Evolutionary conservation across 2,888 invertebrate species (phyloP).

Genomic region (Pyrgus malvae): DNA sequence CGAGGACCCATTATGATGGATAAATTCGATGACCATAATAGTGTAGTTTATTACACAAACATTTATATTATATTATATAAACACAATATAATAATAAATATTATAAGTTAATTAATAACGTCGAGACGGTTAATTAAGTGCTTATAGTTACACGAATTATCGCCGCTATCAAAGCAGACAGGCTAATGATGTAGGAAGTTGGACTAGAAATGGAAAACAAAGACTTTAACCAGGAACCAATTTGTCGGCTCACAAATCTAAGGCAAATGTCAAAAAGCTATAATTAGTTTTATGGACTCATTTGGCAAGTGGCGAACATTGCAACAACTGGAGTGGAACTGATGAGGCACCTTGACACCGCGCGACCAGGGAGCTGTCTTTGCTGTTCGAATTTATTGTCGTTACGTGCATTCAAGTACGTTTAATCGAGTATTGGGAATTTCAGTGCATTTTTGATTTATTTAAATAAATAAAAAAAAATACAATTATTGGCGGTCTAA

Average conservation of each 20-base stretch:
- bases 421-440: slow-evolving; percentile 18
- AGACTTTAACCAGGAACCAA: slow-evolving; percentile 15
- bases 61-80: not conserved
- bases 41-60: too few species aligned
- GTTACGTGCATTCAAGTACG: slow-evolving; percentile 13
- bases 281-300: slow-evolving; percentile 27
- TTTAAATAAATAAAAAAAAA: too few species aligned
- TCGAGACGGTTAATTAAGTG: slow-evolving; percentile 1
- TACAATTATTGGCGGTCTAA: too few species aligned
- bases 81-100: too few species aligned
- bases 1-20: too few species aligned
- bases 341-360: slow-evolving; percentile 41
- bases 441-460: slow-evolving; percentile 5
- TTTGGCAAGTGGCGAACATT: slow-evolving; percentile 50
- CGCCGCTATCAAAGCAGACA: slow-evolving; percentile 4
- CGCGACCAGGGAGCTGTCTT: slow-evolving; percentile 35
- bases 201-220: not conserved
- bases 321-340: slow-evolving; percentile 54
- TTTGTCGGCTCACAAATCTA: slow-evolving; percentile 20
- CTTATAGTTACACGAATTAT: slow-evolving; percentile 5
- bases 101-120: slow-evolving; percentile 2
- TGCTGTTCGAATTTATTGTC: slow-evolving; percentile 44
- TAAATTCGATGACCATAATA: too few species aligned
- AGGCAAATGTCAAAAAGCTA: slow-evolving; percentile 21
- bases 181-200: slow-evolving; percentile 7